Evolutionary conservation across 2,113 vertebrate species (phyloP).

Genomic region (Pyxicephalus adspersus): DNA sequence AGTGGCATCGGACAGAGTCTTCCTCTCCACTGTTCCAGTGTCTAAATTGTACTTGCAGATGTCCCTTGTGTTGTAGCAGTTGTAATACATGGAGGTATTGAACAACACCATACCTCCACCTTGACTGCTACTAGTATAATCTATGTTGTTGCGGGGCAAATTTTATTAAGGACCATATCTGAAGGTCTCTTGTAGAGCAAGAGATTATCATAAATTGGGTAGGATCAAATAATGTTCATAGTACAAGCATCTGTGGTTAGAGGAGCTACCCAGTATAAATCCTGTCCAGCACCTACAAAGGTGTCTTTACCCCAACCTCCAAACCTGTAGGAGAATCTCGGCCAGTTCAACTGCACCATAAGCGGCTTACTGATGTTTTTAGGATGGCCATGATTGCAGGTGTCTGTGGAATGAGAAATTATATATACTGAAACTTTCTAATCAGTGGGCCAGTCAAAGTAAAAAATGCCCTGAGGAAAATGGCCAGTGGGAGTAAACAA

Average conservation of each 20-base stretch:
- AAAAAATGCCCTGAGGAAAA: too few species aligned
- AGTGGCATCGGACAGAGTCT: slow-evolving; percentile 72
- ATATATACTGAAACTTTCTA: too few species aligned
- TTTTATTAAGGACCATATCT: slow-evolving; percentile 48
- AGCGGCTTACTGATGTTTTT: slow-evolving; percentile 79
- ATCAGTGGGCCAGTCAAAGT: too few species aligned
- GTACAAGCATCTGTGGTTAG: slow-evolving; percentile 63
- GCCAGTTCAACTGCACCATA: slow-evolving; percentile 78
- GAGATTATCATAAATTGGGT: slow-evolving; percentile 76
- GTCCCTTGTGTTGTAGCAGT: slow-evolving; percentile 61
- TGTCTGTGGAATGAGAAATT: slow-evolving; percentile 65
- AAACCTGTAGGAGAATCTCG: slow-evolving; percentile 73
- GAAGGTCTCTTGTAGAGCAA: slow-evolving; percentile 65
- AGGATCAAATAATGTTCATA: slow-evolving; percentile 72
- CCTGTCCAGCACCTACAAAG: slow-evolving; percentile 60
- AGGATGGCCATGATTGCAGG: slow-evolving; percentile 66
- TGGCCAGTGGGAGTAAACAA: too few species aligned
- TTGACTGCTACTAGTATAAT: slow-evolving; percentile 65
- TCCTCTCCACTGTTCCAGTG: slow-evolving; percentile 61
- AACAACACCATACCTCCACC: slow-evolving; percentile 78
- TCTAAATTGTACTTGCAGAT: slow-evolving; percentile 71
- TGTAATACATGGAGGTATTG: slow-evolving; percentile 78
- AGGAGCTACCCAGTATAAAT: slow-evolving; percentile 81
- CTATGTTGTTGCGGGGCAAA: neutral
- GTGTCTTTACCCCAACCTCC: slow-evolving; percentile 85